phyloP scores from a whole-genome alignment of 35 echinoderm and acorn worm species.

The Stichopus chloronotus region DNA sequence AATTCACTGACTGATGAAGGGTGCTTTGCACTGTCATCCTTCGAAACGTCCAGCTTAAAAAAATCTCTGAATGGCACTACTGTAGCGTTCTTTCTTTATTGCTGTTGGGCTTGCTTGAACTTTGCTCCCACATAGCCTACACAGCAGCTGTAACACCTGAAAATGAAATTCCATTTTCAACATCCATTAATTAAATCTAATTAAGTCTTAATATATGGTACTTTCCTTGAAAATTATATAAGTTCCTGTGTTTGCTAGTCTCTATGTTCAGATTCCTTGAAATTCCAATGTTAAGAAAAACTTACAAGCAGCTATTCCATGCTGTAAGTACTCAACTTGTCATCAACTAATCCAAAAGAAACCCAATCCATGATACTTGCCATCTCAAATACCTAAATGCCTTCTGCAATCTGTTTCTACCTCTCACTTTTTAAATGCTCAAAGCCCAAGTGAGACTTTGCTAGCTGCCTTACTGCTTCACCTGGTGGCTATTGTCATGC shows the following conservation, averaged over 20 bases:
- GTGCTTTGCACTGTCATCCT: neutral
- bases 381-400: too few species aligned
- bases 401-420: too few species aligned
- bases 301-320: neutral
- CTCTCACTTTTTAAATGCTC: too few species aligned
- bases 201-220: neutral
- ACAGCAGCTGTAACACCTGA: neutral
- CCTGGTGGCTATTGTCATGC: too few species aligned
- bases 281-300: neutral
- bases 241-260: neutral
- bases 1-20: neutral
- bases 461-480: too few species aligned
- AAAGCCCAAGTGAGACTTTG: too few species aligned
- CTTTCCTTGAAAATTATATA: neutral
- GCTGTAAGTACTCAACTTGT: neutral
- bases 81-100: neutral
- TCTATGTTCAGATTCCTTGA: neutral
- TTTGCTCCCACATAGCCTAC: neutral
- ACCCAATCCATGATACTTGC: neutral
- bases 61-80: neutral
- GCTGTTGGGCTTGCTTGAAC: neutral
- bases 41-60: neutral
- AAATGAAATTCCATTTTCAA: constrained; percentile 14
- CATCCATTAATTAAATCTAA: neutral
- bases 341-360: neutral